Base-by-base conservation (phyloP, 1,140 invertebrate species). In the Aporrectodea caliginosa region DNA sequence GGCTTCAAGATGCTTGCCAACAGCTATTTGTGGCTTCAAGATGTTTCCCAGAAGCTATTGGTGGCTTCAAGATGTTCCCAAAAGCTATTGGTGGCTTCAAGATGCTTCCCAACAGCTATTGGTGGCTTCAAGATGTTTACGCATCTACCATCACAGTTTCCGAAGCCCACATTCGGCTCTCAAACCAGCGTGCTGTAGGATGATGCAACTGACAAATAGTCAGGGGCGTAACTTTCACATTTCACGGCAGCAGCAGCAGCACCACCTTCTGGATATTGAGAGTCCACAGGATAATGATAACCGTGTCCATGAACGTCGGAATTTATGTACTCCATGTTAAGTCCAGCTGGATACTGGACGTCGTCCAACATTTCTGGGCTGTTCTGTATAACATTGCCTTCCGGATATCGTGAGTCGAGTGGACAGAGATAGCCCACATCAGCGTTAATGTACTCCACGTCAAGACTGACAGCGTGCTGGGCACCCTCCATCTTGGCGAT, bases 401-500 rank as follows among this genome's bases (percentile, higher is more conserved):
- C 43, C 6, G 6, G 22, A 58, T 22, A 22, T 58, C 43, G 6
- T 12, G 43, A 58, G 22, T 58, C 43, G 22, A 58, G 6, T 6
- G 43, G 43, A 58, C 43, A 22, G 6, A 58, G 22, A 22, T 58
- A 58, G 22, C 43, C 43, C 43, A 58, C 22, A 22, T 58, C 43
- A 12, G 43, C 43, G 22, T 58, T 58, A 22, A 58, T 58, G 43
- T 58, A 58, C 6, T 6, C 22, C 6, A 58, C 43, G 43, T 58
- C 22, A 6, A 58, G 43, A 12, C 43, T 22, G 43, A 58, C 43
- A 22, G 22, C 6, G 22, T 58, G 43, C 43, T 58, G 43, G 43
- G 27, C 29, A 73, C 35, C 43, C 33, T 77, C 69, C 35, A 77
- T 80, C 16, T 70, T 77, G 22, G 35, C 34, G 69, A 80, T 77